A percentile compares a stretch with the other conserved stretches of the same genome.
Conservation (phyloP, 1,140 invertebrate genomes). For the Hylaeus volcanicus region DNA sequence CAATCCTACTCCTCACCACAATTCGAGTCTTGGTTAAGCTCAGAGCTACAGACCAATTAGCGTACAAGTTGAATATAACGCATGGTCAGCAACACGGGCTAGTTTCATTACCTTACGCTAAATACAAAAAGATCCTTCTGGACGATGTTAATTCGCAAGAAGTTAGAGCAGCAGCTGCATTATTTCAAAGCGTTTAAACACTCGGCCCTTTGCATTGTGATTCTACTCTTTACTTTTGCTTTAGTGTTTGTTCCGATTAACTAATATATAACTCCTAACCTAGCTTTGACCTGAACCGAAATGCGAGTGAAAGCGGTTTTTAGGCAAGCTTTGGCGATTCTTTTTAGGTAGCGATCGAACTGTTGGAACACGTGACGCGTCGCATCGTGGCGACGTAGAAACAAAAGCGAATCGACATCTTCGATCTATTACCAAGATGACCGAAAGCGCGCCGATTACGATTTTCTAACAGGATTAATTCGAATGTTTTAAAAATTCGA, state of each 20-base stretch:
- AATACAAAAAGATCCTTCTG: constrained; percentile 29
- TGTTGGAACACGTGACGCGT: no score
- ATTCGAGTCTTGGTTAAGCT: constrained; percentile 24
- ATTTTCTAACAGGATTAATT: no score
- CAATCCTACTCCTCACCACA: not conserved
- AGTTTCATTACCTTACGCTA: constrained; percentile 28
- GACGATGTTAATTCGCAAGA: constrained; percentile 30
- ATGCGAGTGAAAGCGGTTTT: not conserved
- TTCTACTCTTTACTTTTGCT: constrained; percentile 7
- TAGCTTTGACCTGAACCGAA: constrained; percentile 12
- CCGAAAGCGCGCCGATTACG: no score
- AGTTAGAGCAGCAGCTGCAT: not conserved
- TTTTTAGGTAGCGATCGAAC: not conserved
- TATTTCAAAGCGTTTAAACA: constrained; percentile 33
- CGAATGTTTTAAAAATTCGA: no score
- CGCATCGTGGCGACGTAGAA: no score
- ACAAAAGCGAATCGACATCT: no score
- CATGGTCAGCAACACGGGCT: not conserved
- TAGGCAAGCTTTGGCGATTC: not conserved
- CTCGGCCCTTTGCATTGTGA: not conserved
- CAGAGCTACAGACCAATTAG: constrained; percentile 33
- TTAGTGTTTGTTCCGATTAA: constrained; percentile 24
- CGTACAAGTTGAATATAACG: constrained; percentile 38
- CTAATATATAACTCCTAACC: constrained; percentile 31
- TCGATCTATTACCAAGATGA: no score